Evolutionary conservation across 2,888 invertebrate species (phyloP).

Genomic region (Merodon equestris): DNA sequence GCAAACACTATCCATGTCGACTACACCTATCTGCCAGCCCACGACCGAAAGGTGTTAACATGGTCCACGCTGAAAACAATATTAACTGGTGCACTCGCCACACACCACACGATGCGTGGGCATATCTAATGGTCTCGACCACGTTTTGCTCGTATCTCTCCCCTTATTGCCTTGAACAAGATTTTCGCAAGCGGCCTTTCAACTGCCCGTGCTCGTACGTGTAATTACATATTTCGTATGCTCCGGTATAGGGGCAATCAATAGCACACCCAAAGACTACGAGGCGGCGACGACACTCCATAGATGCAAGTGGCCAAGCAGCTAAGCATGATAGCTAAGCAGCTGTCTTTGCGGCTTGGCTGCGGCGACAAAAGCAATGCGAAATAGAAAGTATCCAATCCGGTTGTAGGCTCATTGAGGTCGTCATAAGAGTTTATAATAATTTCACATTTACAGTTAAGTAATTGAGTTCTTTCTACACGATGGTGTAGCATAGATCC

Average conservation of each 20-base stretch:
- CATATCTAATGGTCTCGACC: conserved; percentile 30
- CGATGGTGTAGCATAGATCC: conserved; percentile 26
- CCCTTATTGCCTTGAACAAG: conserved; percentile 31
- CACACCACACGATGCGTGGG: conserved; percentile 43
- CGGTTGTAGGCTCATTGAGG: conserved; percentile 36
- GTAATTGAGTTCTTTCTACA: conserved; percentile 7
- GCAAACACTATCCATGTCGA: conserved; percentile 17
- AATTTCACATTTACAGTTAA: conserved; percentile 43
- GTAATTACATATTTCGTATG: background rate
- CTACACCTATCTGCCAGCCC: conserved; percentile 15
- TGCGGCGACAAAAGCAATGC: background rate
- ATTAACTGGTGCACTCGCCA: conserved; percentile 41
- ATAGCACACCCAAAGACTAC: conserved; percentile 44
- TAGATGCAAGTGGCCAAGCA: too few species aligned
- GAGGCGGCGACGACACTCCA: too few species aligned
- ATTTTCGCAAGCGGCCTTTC: conserved; percentile 37
- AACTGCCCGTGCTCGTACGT: background rate
- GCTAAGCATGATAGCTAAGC: too few species aligned
- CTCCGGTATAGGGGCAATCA: background rate
- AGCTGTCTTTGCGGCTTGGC: too few species aligned
- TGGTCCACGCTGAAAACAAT: conserved; percentile 13
- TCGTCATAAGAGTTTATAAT: conserved; percentile 10
- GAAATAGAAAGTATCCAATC: conserved; percentile 59
- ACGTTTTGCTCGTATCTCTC: conserved; percentile 7
- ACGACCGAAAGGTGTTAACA: conserved; percentile 39